Percentiles rank a stretch among this genome's conserved stretches.
These are phyloP conservation scores for Seriola dumerili DNA, from an alignment of 2,113 vertebrate genomes.

Conservation along the genomic window DNA sequence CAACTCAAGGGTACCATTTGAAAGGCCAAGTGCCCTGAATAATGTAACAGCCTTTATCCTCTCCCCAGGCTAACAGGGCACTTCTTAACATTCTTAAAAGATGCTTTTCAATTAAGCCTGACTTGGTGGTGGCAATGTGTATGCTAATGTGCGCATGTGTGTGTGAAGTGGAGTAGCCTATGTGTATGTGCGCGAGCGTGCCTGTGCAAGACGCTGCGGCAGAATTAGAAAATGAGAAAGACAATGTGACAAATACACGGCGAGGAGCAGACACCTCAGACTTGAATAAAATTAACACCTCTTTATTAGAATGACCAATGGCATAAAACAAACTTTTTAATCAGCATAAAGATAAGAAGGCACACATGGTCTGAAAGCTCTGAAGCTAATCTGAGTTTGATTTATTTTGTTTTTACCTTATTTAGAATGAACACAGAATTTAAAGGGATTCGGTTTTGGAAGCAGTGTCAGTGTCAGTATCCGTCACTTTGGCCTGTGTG, in stretches of 20 bases:
- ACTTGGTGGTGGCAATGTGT: conserved; percentile 51
- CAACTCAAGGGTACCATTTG: conserved; percentile 59
- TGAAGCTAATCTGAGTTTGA: neutral
- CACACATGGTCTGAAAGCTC: neutral
- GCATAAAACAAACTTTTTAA: conserved; percentile 16
- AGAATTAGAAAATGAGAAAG: conserved; percentile 20
- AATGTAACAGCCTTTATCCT: conserved; percentile 62
- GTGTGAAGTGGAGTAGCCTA: conserved; percentile 13
- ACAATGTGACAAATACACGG: neutral
- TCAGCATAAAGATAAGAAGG: conserved; percentile 15
- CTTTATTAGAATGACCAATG: conserved; percentile 19
- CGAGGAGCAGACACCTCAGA: conserved; percentile 9
- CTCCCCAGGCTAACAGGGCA: conserved; percentile 59
- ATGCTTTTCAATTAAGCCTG: conserved; percentile 77
- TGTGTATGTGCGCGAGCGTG: neutral
- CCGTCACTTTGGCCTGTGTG: neutral
- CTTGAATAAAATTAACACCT: conserved; percentile 20
- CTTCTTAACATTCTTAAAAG: conserved; percentile 73
- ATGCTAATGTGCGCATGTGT: conserved; percentile 54
- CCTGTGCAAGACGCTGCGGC: conserved; percentile 11
- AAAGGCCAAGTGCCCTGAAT: conserved; percentile 78
- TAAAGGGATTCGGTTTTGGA: neutral
- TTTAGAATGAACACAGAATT: conserved; percentile 8
- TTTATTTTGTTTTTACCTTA: conserved; percentile 21
- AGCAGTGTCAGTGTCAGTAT: neutral